phyloP scores from a whole-genome alignment of 2,113 vertebrate genomes.

The Clarias magur region DNA sequence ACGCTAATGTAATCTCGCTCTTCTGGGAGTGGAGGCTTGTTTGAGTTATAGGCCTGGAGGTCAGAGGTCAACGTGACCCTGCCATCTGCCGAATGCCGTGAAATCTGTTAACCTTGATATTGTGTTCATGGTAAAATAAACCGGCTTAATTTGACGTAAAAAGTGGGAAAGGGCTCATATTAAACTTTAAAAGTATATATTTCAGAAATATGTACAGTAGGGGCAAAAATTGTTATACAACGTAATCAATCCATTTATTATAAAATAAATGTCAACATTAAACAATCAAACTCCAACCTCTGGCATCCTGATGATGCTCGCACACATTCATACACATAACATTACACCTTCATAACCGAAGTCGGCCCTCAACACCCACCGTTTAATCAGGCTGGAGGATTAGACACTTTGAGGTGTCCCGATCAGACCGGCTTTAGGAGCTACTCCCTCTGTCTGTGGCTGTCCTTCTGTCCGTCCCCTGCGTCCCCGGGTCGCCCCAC shows the following conservation, averaged over 20 bases:
- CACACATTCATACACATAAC: not conserved
- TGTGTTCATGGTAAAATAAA: not conserved
- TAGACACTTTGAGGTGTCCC: slow-evolving; percentile 37
- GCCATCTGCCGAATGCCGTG: not conserved
- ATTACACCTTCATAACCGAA: not conserved
- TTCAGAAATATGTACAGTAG: not conserved
- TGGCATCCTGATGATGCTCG: no score
- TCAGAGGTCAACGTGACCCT: slow-evolving; percentile 1
- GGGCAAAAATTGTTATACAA: not conserved
- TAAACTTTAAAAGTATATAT: not conserved
- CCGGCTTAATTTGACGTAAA: not conserved
- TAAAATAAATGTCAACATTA: no score
- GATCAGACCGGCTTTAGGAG: slow-evolving; percentile 35
- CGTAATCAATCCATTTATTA: no score
- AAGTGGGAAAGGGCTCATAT: not conserved
- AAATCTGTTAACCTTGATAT: not conserved
- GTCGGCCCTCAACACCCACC: not conserved
- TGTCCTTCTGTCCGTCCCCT: slow-evolving; percentile 18
- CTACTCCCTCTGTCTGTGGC: not conserved
- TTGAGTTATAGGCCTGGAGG: slow-evolving; percentile 9
- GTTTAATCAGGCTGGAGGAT: slow-evolving; percentile 19
- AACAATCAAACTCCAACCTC: no score
- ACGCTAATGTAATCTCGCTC: slow-evolving; percentile 10
- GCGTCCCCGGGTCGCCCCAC: slow-evolving; percentile 57
- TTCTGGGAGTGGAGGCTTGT: not conserved